These are phyloP conservation scores for Alloscopus bannaensis DNA, from an alignment of 2,888 invertebrate species.

Conservation along the genomic window DNA sequence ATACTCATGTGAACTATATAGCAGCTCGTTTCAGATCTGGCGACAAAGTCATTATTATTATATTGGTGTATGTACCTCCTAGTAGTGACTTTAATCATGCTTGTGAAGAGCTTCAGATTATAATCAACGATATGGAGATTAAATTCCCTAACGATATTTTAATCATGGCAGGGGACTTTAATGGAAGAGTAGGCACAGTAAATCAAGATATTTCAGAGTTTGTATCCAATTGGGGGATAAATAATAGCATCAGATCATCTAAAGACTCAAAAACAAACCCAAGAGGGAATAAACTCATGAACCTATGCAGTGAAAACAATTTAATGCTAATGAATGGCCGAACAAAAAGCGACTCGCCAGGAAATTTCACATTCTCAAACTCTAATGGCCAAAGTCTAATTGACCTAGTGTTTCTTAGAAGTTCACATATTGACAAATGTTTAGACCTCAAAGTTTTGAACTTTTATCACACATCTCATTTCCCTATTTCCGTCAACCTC, in stretches of 20 bases:
- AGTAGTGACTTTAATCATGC: no score
- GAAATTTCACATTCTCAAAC: conserved; percentile 25
- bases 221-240: conserved; percentile 4
- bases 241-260: background rate
- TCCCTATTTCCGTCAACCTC: conserved; percentile 9
- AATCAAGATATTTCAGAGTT: background rate
- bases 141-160: no score
- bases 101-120: no score
- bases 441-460: background rate
- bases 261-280: background rate
- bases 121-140: no score
- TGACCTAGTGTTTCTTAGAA: conserved; percentile 32
- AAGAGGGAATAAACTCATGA: conserved; percentile 24
- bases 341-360: conserved; percentile 22
- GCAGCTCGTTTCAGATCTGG: no score
- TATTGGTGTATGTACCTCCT: no score
- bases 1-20: background rate
- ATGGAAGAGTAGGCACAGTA: conserved; percentile 39
- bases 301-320: background rate
- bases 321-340: conserved; percentile 40
- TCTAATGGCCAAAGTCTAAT: conserved; percentile 35
- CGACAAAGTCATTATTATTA: no score
- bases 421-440: background rate
- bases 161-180: no score
- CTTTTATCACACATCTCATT: background rate